Conservation (phyloP, 2,113 vertebrate species). For the Catharus bicknelli region DNA sequence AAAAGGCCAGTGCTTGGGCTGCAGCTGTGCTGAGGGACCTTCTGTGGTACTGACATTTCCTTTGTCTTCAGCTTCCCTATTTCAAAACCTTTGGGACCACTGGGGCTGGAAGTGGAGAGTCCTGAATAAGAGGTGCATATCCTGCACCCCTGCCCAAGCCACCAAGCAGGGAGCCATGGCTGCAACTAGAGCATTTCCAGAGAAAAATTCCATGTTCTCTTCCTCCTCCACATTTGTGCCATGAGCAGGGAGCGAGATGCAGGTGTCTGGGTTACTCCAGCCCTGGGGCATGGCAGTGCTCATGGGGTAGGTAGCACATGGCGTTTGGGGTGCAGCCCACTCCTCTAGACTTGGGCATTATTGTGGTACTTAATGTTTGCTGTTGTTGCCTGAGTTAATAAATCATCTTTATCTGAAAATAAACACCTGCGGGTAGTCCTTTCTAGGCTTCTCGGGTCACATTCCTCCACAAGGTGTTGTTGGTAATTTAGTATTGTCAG, state of each 20-base stretch:
- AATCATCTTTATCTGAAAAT: slow-evolving; percentile 12
- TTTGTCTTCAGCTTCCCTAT: not conserved
- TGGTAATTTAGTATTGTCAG: slow-evolving; percentile 41
- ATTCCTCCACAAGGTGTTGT: slow-evolving; percentile 37
- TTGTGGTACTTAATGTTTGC: not conserved
- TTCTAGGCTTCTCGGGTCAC: slow-evolving; percentile 2
- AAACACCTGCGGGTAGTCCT: slow-evolving; percentile 28
- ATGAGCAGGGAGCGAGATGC: not conserved
- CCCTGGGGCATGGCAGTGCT: accelerated
- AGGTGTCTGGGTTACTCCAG: not conserved
- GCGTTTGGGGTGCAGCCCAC: not conserved
- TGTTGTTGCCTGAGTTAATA: not conserved
- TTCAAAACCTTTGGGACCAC: accelerated
- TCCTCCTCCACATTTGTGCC: not conserved
- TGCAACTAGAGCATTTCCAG: not conserved
- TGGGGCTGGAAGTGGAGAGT: not conserved
- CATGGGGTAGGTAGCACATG: accelerated
- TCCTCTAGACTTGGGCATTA: not conserved
- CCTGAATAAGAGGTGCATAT: too few relatives aligned
- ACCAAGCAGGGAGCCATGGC: accelerated
- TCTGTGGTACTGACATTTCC: not conserved
- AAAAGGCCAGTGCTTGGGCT: not conserved
- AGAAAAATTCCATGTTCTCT: not conserved
- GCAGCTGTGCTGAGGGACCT: not conserved
- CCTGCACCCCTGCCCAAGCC: accelerated